Evolutionary conservation across 2,113 vertebrate genomes (phyloP).

Genomic region (Anguilla japonica): DNA sequence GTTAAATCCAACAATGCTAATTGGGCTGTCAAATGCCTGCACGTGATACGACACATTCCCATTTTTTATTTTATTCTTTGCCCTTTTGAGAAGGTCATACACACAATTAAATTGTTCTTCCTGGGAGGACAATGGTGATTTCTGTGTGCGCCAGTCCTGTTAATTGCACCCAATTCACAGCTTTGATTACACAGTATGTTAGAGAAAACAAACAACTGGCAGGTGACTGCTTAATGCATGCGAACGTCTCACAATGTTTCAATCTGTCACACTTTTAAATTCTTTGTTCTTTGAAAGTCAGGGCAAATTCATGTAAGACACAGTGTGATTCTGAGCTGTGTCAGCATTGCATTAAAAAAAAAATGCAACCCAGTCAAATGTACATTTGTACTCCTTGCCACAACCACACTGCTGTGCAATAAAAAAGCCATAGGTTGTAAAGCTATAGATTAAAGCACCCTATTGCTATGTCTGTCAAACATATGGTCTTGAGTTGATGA

Average conservation of each 20-base stretch:
- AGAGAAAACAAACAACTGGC: background rate
- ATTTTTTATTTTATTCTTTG: background rate
- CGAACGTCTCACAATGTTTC: too few relatives aligned
- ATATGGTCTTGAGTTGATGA: background rate
- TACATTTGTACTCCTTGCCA: too few relatives aligned
- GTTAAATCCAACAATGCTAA: slow-evolving; percentile 8
- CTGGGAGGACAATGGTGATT: background rate
- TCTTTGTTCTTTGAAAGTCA: too few relatives aligned
- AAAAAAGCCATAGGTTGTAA: background rate
- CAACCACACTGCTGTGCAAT: too few relatives aligned
- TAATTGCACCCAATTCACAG: background rate
- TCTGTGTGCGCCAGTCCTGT: background rate
- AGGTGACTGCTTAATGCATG: background rate
- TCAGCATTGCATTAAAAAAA: too few relatives aligned
- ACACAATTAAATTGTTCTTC: background rate
- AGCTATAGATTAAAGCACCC: background rate
- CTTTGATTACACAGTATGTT: background rate
- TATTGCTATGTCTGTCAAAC: background rate
- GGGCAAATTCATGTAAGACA: too few relatives aligned
- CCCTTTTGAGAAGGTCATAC: slow-evolving; percentile 25
- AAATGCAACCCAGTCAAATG: too few relatives aligned
- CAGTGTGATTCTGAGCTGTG: too few relatives aligned
- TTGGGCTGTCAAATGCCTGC: background rate
- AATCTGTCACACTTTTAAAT: too few relatives aligned
- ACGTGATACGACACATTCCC: slow-evolving; percentile 10